Percentiles rank a stretch among this genome's conserved stretches.
Conservation (phyloP, 2,888 invertebrate species). For the Apodemia hepburni region DNA sequence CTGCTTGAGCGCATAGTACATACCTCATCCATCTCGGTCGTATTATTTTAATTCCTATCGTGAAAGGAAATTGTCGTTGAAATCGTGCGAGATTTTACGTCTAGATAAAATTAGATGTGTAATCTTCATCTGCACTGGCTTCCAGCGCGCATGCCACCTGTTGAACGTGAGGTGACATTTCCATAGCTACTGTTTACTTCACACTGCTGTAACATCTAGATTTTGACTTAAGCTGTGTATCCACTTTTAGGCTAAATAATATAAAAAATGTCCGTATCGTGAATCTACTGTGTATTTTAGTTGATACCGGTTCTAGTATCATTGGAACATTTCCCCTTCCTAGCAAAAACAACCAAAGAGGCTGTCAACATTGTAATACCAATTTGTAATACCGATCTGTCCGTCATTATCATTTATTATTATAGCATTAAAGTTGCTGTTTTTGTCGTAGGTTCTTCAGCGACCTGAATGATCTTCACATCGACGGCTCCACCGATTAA, state of each 20-base stretch:
- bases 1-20: conserved; percentile 45
- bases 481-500: conserved; percentile 63
- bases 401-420: conserved; percentile 9
- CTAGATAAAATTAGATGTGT: conserved; percentile 55
- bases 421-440: conserved; percentile 23
- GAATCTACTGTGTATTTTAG: too few relatives aligned
- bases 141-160: conserved; percentile 40
- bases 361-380: conserved; percentile 12
- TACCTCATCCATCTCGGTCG: conserved; percentile 57
- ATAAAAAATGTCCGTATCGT: too few relatives aligned
- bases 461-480: conserved; percentile 67
- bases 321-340: background rate
- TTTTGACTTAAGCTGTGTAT: too few relatives aligned
- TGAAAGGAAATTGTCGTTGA: conserved; percentile 40
- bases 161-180: conserved; percentile 45
- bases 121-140: conserved; percentile 51
- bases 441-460: conserved; percentile 61
- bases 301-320: background rate
- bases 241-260: too few relatives aligned
- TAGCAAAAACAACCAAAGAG: background rate
- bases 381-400: conserved; percentile 10
- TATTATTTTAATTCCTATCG: conserved; percentile 64
- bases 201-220: background rate
- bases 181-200: conserved; percentile 35
- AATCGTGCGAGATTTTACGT: conserved; percentile 63